A percentile compares a stretch with the other conserved stretches of the same genome.
Conservation (phyloP, 2,888 invertebrate genomes). For the Latrodectus elegans region DNA sequence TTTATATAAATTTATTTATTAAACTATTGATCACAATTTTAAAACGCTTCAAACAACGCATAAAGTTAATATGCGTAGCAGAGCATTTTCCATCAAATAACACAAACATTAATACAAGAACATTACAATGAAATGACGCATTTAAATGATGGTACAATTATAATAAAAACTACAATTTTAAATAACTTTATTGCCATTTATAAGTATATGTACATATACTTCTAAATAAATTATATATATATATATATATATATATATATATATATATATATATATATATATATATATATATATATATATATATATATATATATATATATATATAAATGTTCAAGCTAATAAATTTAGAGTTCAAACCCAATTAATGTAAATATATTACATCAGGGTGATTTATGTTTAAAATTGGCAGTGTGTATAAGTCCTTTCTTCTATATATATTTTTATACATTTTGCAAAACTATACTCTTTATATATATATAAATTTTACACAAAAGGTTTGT, state of each 20-base stretch:
- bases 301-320: not conserved
- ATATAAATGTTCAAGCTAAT: not conserved
- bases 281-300: not conserved
- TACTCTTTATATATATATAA: not conserved
- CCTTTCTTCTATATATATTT: not conserved
- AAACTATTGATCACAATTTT: conserved; percentile 6
- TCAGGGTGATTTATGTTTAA: not conserved
- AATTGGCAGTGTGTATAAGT: not conserved
- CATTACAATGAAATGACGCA: too few species aligned
- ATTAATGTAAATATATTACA: not conserved
- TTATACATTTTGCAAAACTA: not conserved
- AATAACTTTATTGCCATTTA: too few species aligned
- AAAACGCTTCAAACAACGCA: conserved; percentile 55
- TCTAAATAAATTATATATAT: too few species aligned
- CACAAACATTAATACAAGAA: not conserved
- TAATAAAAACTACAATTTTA: too few species aligned
- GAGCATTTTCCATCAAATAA: conserved; percentile 20
- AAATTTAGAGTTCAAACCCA: not conserved
- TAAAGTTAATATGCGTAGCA: conserved; percentile 53
- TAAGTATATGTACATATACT: too few species aligned
- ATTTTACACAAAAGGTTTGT: too few species aligned
- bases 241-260: not conserved
- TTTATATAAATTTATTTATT: conserved; percentile 17
- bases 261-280: not conserved
- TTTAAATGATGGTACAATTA: too few species aligned